Percentiles rank a stretch among this genome's conserved stretches.
Conservation (phyloP, 2,797 vertebrate species). For the Acrossocheilus fasciatus region DNA sequence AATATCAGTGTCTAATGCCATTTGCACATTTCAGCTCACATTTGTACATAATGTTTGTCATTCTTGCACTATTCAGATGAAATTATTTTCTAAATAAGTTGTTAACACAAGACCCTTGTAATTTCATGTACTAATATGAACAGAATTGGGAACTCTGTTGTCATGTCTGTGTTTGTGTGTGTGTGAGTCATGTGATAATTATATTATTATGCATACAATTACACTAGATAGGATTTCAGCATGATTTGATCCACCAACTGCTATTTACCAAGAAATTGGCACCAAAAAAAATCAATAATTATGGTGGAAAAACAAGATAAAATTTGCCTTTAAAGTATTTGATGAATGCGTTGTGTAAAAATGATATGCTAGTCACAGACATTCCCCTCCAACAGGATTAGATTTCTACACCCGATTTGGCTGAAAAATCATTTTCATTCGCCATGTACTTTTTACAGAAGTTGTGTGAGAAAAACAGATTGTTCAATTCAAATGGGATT, state of each 20-base stretch:
- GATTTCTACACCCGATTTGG: background rate
- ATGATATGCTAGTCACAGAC: background rate
- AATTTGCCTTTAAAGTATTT: background rate
- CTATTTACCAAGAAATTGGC: background rate
- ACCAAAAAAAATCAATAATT: background rate
- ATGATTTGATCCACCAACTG: background rate
- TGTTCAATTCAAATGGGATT: background rate
- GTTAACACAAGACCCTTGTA: background rate
- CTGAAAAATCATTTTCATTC: background rate
- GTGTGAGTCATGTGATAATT: background rate
- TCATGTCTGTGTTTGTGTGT: too few species aligned
- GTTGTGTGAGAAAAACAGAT: background rate
- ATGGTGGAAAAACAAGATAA: background rate
- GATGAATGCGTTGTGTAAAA: background rate
- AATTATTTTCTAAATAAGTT: background rate
- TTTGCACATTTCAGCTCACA: slow-evolving; percentile 52
- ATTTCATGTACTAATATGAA: background rate
- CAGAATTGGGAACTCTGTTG: background rate
- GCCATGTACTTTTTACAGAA: background rate
- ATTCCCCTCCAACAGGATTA: background rate
- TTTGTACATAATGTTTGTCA: slow-evolving; percentile 60
- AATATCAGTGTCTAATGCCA: background rate
- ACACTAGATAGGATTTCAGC: background rate
- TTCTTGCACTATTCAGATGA: slow-evolving; percentile 1
- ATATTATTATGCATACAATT: background rate